These are phyloP conservation scores for Phrynocephalus guinanensis DNA, from an alignment of 2,797 vertebrate genomes.

Conservation along the genomic window DNA sequence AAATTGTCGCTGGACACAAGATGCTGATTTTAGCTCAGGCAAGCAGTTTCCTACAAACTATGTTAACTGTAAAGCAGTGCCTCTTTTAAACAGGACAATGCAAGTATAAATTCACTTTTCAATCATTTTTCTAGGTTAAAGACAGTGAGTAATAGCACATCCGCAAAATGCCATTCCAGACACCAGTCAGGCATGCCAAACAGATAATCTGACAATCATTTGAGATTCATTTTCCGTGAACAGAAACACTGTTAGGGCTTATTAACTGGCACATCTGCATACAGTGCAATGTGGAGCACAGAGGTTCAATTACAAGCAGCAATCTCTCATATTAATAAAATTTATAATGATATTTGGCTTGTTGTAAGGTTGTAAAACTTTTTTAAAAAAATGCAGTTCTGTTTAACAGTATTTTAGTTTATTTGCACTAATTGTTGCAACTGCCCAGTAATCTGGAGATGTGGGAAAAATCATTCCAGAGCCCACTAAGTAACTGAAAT, in stretches of 20 bases:
- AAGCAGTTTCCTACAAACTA: slow-evolving; percentile 59
- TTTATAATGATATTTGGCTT: slow-evolving; percentile 75
- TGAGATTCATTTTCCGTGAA: slow-evolving; percentile 81
- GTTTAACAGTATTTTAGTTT: slow-evolving; percentile 57
- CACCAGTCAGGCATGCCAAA: slow-evolving; percentile 83
- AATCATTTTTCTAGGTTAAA: slow-evolving; percentile 80
- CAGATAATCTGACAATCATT: slow-evolving; percentile 82
- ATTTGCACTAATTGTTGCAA: slow-evolving; percentile 71
- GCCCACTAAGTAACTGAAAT: slow-evolving; percentile 45
- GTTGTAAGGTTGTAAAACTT: slow-evolving; percentile 70
- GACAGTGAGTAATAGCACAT: slow-evolving; percentile 85
- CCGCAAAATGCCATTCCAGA: slow-evolving; percentile 82
- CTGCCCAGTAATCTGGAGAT: slow-evolving; percentile 21
- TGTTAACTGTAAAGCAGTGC: slow-evolving; percentile 58
- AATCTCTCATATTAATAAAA: slow-evolving; percentile 81
- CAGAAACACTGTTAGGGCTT: slow-evolving; percentile 80
- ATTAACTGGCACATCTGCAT: slow-evolving; percentile 83
- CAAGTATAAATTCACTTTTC: slow-evolving; percentile 73
- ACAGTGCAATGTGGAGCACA: slow-evolving; percentile 64
- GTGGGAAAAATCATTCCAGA: slow-evolving; percentile 33
- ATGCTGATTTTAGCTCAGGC: slow-evolving; percentile 48
- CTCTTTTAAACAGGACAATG: slow-evolving; percentile 64
- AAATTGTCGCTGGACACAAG: slow-evolving; percentile 21
- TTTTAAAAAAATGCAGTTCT: slow-evolving; percentile 44
- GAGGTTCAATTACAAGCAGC: slow-evolving; percentile 75